Conservation (phyloP, 2,113 vertebrate genomes). For the Chinchilla lanigera region DNA sequence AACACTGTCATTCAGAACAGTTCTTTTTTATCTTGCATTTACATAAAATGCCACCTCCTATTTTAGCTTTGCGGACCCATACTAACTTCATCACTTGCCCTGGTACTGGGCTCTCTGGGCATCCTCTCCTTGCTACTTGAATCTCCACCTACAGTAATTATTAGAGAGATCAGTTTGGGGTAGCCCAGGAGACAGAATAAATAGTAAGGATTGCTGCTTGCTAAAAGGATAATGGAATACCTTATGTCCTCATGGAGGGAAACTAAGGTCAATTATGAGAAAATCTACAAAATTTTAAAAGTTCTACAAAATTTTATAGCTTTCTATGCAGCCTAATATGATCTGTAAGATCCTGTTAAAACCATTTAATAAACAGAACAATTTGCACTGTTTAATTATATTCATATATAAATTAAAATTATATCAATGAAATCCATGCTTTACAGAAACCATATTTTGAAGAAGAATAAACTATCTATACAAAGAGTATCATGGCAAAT, state of each 20-base stretch:
- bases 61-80: not conserved
- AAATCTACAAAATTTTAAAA: not conserved
- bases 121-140: not conserved
- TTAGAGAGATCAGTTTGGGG: not conserved
- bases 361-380: not conserved
- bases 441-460: not conserved
- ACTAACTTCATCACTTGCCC: not conserved
- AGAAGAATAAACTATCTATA: not conserved
- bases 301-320: not conserved
- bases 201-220: not conserved
- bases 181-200: not conserved
- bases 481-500: not conserved
- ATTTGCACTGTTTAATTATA: not conserved
- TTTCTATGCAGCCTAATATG: not conserved
- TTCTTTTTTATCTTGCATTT: not conserved
- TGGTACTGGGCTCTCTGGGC: not conserved
- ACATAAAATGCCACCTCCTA: not conserved
- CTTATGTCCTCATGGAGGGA: not conserved
- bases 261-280: not conserved
- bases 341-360: not conserved
- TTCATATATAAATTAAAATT: not conserved
- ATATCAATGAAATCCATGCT: not conserved
- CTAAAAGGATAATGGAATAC: slow-evolving; percentile 1
- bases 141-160: not conserved
- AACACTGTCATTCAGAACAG: not conserved